A percentile compares a stretch with the other conserved stretches of the same genome.
These are phyloP conservation scores for Noctua comes DNA, from an alignment of 2,888 invertebrate species.

Conservation along the genomic window DNA sequence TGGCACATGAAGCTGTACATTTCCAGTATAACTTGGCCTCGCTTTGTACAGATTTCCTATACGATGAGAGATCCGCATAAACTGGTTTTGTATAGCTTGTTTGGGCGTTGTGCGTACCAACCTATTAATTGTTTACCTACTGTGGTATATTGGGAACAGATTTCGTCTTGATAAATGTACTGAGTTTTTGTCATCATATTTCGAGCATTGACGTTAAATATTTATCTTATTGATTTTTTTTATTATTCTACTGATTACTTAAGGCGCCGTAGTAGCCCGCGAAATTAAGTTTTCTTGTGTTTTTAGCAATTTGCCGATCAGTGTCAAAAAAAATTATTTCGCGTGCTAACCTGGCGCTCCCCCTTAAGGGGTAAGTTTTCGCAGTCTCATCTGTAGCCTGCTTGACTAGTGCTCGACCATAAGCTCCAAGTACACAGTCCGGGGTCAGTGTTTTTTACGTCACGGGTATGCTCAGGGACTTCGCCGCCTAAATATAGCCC, in stretches of 20 bases:
- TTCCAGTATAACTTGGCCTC: no score
- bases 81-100: no score
- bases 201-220: neutral
- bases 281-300: no score
- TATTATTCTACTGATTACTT: neutral
- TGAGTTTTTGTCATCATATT: conserved; percentile 3
- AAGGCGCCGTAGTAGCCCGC: no score
- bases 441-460: neutral
- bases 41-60: no score
- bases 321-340: no score
- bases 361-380: neutral
- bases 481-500: neutral
- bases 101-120: no score
- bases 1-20: no score
- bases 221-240: neutral
- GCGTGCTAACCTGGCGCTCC: no score
- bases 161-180: conserved; percentile 17
- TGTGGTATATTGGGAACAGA: neutral
- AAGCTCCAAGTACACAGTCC: neutral
- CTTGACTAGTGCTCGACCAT: neutral
- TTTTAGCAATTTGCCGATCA: no score
- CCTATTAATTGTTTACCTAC: neutral
- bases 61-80: no score
- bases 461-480: neutral
- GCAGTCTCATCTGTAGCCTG: neutral